Evolutionary conservation across 1,140 invertebrate species (phyloP), one percentile per base, ranked within the genome.

Genomic region (Papilio dardanus): DNA sequence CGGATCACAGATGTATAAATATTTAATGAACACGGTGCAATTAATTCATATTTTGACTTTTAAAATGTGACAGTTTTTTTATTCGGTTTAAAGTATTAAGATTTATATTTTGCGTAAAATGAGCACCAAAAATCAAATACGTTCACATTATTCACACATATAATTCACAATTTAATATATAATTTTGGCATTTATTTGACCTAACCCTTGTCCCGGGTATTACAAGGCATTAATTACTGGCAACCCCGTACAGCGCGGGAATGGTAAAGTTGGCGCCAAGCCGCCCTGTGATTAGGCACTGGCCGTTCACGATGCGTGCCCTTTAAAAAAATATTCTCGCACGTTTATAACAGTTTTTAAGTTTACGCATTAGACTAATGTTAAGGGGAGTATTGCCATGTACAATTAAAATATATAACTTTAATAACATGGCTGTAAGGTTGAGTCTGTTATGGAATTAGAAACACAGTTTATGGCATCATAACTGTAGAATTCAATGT

Each of bases 211-310:
- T 71, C 42, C 35, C 71, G 71, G 24, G 50, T 21, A 73, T 62
- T 62, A 62, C 24, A 28, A 62, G 10, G 50, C 33, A 73, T 54
- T 73, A 73, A 73, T 73, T 73, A 73, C 67, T 24, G 71, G 71
- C 71, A 73, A 73, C 71, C 71, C 71, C 71, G 71, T 58, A 16
- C 16, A 54, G 28, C 69, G 21, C 69, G 69, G 46, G 71, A 54
- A 73, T 54, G 31, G 28, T 54, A 19, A 54, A 73, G 71, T 73
- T 73, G 71, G 71, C 71, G 71, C 71, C 71, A 73, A 73, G 42
- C 80, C 82, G 81, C 81, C 79, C 83, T 83, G 78, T 84, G 84
- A 86, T 83, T 83, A 82, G 77, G 69, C 82, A 46, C 62, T 78
- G 77, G 58, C 75, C 75, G 71, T 78, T 67, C 65, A 67, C 65